Evolutionary conservation across 2,888 invertebrate species (phyloP).

Genomic region (Electrophaes corylata): DNA sequence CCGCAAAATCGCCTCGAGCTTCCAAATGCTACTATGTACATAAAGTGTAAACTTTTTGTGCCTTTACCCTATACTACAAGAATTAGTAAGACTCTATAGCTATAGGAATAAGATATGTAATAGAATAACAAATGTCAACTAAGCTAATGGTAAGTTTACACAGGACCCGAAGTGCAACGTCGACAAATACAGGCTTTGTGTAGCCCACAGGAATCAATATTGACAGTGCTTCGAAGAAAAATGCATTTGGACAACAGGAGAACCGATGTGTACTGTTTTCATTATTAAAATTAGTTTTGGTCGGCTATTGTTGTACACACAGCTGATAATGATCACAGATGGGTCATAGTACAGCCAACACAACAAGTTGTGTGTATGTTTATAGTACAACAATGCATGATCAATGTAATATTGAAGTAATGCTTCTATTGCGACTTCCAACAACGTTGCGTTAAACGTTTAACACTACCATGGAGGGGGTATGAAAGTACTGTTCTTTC

Average conservation of each 20-base stretch:
- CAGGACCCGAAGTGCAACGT: constrained; percentile 82
- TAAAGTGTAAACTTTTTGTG: constrained; percentile 73
- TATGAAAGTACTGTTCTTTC: no score
- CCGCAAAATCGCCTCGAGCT: constrained; percentile 74
- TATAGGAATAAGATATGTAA: constrained; percentile 47
- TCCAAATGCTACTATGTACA: constrained; percentile 80
- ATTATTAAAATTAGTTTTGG: constrained; percentile 77
- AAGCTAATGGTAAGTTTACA: constrained; percentile 77
- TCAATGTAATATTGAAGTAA: no score
- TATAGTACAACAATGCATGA: no score
- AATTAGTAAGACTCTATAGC: constrained; percentile 47
- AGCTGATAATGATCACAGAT: constrained; percentile 15
- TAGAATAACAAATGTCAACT: constrained; percentile 64
- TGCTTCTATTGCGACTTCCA: no score
- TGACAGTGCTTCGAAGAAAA: constrained; percentile 79
- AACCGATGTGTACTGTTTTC: constrained; percentile 76
- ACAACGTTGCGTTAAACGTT: no score
- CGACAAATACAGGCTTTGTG: constrained; percentile 81
- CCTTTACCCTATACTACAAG: constrained; percentile 49
- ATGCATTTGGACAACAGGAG: constrained; percentile 77
- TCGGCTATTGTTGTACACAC: constrained; percentile 56
- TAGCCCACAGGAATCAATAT: constrained; percentile 79
- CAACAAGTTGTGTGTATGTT: neutral
- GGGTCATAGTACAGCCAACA: neutral
- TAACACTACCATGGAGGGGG: no score